Conservation (phyloP, 2,888 invertebrate species). For the Drosophila diplacantha region DNA sequence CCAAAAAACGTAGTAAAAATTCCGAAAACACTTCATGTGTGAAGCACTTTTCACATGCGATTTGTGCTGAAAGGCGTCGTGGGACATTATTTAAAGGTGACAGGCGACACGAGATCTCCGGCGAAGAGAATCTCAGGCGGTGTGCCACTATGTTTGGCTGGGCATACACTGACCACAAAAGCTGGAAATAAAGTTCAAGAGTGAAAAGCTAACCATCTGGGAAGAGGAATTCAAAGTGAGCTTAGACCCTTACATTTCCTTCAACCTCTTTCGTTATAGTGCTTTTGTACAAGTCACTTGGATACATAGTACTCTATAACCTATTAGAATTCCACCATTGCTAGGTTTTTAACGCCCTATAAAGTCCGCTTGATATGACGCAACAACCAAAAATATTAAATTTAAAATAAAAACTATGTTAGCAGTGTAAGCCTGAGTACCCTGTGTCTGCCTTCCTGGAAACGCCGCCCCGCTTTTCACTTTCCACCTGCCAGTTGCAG, state of each 20-base stretch:
- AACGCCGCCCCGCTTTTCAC: conserved; percentile 1
- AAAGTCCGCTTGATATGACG: background rate
- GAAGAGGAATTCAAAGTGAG: background rate
- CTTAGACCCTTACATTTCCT: background rate
- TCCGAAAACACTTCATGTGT: conserved; percentile 65
- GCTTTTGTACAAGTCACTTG: background rate
- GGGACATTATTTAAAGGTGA: conserved; percentile 75
- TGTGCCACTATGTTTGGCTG: conserved; percentile 26
- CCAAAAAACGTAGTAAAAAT: conserved; percentile 58
- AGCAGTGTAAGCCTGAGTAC: conserved; percentile 15
- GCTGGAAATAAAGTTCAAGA: background rate
- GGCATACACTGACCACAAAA: conserved; percentile 3
- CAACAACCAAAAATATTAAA: background rate
- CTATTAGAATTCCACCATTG: background rate
- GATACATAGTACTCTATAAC: background rate
- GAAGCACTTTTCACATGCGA: conserved; percentile 74
- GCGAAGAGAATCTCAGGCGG: conserved; percentile 38
- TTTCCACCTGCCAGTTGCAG: conserved; percentile 37
- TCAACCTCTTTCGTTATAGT: background rate
- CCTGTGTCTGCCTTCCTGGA: conserved; percentile 11
- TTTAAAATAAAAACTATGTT: background rate
- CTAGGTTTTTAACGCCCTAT: too few species aligned
- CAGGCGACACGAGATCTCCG: conserved; percentile 66
- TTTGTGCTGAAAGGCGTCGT: conserved; percentile 75
- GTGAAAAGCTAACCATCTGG: fast-evolving